Percentiles rank a stretch among this genome's conserved stretches.
Conservation (phyloP, 2,797 vertebrate genomes). For the Siniperca obscura region DNA sequence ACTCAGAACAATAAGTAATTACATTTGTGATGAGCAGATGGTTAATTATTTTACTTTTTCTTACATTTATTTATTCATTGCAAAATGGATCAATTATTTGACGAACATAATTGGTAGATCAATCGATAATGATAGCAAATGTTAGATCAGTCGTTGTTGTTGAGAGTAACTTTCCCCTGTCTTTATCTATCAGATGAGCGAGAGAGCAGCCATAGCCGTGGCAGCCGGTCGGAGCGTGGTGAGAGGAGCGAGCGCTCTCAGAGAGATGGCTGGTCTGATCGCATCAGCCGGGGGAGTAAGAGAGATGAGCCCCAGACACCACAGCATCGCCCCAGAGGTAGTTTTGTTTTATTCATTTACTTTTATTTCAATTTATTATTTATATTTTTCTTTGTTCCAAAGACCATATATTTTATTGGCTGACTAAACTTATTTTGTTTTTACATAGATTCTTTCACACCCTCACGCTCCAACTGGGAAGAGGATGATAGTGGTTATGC, state of each 20-base stretch:
- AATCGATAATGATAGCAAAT: not conserved
- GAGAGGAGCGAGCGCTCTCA: conserved; percentile 84
- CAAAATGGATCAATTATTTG: not conserved
- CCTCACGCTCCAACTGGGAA: conserved; percentile 96
- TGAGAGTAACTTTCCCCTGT: conserved; percentile 3
- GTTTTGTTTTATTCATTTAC: not conserved
- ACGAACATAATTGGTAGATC: not conserved
- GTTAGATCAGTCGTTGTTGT: not conserved
- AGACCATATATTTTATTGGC: not conserved
- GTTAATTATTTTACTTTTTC: not conserved
- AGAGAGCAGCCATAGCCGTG: conserved; percentile 83
- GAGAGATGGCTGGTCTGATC: conserved; percentile 89
- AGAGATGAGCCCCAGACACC: conserved; percentile 91
- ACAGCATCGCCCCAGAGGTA: conserved; percentile 91
- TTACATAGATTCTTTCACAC: conserved; percentile 90
- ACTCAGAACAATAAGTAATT: not conserved
- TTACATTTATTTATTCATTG: not conserved
- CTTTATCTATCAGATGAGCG: conserved; percentile 84
- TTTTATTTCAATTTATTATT: not conserved
- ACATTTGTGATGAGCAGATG: not conserved
- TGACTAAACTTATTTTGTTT: conserved; percentile 17
- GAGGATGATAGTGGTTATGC: conserved; percentile 92
- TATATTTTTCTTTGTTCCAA: not conserved
- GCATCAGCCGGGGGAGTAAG: conserved; percentile 86
- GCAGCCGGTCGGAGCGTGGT: conserved; percentile 81